A percentile compares a stretch with the other conserved stretches of the same genome.
These are phyloP conservation scores for Ashinkailepas kermadecensis DNA, from an alignment of 2,888 invertebrate species.

Conservation along the genomic window DNA sequence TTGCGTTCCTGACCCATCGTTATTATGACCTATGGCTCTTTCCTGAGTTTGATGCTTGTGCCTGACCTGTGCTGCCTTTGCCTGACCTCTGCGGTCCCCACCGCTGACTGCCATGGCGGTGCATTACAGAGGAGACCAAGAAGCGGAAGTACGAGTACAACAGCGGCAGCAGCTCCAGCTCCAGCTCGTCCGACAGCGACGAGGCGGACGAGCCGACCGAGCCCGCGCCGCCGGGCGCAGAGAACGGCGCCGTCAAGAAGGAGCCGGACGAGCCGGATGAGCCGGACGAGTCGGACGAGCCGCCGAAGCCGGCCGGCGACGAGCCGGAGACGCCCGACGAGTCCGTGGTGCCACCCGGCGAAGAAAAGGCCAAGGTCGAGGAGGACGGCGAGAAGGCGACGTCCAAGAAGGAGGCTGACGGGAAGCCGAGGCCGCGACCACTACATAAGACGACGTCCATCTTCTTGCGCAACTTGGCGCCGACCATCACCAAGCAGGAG, in stretches of 20 bases:
- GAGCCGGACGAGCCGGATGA: background rate
- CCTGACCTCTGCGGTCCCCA: background rate
- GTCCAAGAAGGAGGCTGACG: constrained; percentile 33
- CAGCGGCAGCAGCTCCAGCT: constrained; percentile 24
- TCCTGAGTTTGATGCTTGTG: background rate
- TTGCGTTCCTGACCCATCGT: no score
- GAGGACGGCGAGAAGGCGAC: constrained; percentile 29
- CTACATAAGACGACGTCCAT: constrained; percentile 95
- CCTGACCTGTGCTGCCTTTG: background rate
- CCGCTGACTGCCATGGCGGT: background rate
- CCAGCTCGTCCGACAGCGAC: constrained; percentile 26
- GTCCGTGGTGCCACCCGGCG: constrained; percentile 36
- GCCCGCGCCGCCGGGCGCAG: constrained; percentile 39
- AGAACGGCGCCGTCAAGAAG: constrained; percentile 21
- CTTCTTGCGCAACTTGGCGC: constrained; percentile 89
- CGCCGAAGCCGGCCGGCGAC: constrained; percentile 28
- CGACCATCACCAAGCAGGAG: constrained; percentile 91
- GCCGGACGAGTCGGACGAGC: constrained; percentile 31
- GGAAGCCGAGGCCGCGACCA: constrained; percentile 42
- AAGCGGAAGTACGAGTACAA: constrained; percentile 30
- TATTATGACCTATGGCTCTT: background rate
- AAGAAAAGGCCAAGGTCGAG: constrained; percentile 41
- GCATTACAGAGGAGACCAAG: constrained; percentile 27
- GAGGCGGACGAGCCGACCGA: constrained; percentile 43
- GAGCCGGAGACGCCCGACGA: constrained; percentile 36